A percentile compares a stretch with the other conserved stretches of the same genome.
phyloP scores from a whole-genome alignment of 2,113 vertebrate species.

The Clinocottus analis region DNA sequence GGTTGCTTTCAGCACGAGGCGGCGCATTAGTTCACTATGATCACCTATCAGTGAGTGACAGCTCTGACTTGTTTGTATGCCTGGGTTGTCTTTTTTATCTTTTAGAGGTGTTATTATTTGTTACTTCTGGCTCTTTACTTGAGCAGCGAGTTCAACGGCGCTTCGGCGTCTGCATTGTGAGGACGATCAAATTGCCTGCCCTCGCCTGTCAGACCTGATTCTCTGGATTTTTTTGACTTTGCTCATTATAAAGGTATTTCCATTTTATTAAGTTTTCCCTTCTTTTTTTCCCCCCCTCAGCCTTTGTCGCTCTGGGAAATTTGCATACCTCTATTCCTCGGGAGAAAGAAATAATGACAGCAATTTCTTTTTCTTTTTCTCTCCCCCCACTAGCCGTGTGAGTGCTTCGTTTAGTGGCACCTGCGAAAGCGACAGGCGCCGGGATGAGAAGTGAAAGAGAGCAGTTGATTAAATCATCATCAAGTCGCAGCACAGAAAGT shows the following conservation, averaged over 20 bases:
- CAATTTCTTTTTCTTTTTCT: conserved; percentile 91
- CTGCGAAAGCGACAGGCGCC: conserved; percentile 95
- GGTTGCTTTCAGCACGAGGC: conserved; percentile 55
- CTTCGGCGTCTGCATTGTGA: conserved; percentile 84
- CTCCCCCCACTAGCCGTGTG: conserved; percentile 86
- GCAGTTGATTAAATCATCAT: conserved; percentile 99
- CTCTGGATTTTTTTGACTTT: conserved; percentile 87
- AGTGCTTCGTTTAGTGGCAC: conserved; percentile 98
- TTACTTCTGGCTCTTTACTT: conserved; percentile 78
- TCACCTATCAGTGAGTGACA: conserved; percentile 75
- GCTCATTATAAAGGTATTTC: conserved; percentile 93
- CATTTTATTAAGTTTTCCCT: conserved; percentile 75
- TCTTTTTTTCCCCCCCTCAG: conserved; percentile 43
- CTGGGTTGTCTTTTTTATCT: conserved; percentile 59
- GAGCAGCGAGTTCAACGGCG: conserved; percentile 81
- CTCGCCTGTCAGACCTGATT: conserved; percentile 92
- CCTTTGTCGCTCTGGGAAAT: conserved; percentile 91
- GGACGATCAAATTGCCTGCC: conserved; percentile 90
- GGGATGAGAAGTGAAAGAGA: conserved; percentile 99
- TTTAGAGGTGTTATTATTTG: conserved; percentile 81
- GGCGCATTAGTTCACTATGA: conserved; percentile 61
- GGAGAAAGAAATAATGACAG: conserved; percentile 90
- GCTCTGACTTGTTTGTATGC: conserved; percentile 64
- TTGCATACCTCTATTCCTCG: conserved; percentile 95
- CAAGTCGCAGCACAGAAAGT: conserved; percentile 98